Conservation (phyloP, 2,888 invertebrate genomes). For the Drepanosiphum platanoidis region DNA sequence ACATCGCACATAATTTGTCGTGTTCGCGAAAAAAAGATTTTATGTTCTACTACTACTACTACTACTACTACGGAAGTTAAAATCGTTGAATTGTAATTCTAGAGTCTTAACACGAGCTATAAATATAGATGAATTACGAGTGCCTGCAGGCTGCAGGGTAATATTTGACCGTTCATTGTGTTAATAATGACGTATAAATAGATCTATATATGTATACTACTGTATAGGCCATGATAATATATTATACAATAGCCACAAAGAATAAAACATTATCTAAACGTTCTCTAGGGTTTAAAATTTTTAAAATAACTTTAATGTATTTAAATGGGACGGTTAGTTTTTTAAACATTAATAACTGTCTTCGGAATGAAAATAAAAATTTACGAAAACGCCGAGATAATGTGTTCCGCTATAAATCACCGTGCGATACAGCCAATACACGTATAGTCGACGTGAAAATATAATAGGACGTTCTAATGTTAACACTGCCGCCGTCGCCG, state of each 20-base stretch:
- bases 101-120: too few species aligned
- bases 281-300: background rate
- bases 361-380: background rate
- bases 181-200: too few species aligned
- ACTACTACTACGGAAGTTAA: too few species aligned
- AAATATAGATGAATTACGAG: background rate
- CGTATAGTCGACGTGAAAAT: too few species aligned
- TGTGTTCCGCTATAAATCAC: background rate
- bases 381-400: background rate
- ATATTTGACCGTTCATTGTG: too few species aligned
- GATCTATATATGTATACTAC: background rate
- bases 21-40: too few species aligned
- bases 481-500: background rate
- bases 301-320: constrained; percentile 1
- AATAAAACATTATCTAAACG: background rate
- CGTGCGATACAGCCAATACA: too few species aligned
- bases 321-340: background rate
- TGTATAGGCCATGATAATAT: background rate
- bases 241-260: background rate
- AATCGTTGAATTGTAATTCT: too few species aligned
- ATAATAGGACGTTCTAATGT: background rate
- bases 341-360: background rate
- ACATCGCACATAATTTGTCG: too few species aligned
- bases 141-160: background rate
- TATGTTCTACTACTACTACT: too few species aligned